Evolutionary conservation across 1,140 invertebrate genomes (phyloP), one percentile per base, ranked within the genome.

Genomic region (Melanaphis sacchari): DNA sequence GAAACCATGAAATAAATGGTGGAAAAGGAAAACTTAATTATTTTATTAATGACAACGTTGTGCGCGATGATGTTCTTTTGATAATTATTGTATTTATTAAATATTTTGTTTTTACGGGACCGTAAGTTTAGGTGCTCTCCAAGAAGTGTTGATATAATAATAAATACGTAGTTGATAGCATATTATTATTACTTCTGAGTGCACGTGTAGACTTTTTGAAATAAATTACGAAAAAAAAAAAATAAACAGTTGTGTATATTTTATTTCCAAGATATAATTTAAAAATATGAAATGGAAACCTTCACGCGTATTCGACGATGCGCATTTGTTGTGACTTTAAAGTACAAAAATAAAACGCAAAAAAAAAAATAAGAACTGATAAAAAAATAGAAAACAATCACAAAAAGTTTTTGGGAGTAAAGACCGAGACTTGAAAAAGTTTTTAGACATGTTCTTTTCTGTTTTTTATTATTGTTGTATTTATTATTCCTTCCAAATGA

Each of bases 351-450:
- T 90, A 40, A 90, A 54, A 90, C 2, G 49, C 49, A 36, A 36
- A 54, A 90, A 54, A 59, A 41, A 59, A 90, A 90, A 90, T 59
- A 59, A 90, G 38, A 40, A 59, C 88, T 90, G 49, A 90, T 90
- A 90, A 59, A 90, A 59, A 40, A 38, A 87, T n/a, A n/a, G 85
- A 31, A 90, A 90, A 90, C 88, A 90, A 90, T 90, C 88, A 59
- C 15, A 38, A 90, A 90, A 90, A 90, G 38, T 90, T 90, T 90
- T 66, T 43, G 89, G 40, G 21, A 66, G 38, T 90, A 90, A 90
- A 66, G 52, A 66, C 89, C 52, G 54, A 90, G 52, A 66, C 89
- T 90, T 66, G 31, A 18, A n/a, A 59, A 90, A 90, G 89, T 90
- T 90, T 90, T 90, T 59, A 90, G 38, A 90, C 54, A 66, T 90